Percentiles rank a stretch among this genome's conserved stretches.
Conservation (phyloP, 2,113 vertebrate genomes). For the Neopipo cinnamomea region DNA sequence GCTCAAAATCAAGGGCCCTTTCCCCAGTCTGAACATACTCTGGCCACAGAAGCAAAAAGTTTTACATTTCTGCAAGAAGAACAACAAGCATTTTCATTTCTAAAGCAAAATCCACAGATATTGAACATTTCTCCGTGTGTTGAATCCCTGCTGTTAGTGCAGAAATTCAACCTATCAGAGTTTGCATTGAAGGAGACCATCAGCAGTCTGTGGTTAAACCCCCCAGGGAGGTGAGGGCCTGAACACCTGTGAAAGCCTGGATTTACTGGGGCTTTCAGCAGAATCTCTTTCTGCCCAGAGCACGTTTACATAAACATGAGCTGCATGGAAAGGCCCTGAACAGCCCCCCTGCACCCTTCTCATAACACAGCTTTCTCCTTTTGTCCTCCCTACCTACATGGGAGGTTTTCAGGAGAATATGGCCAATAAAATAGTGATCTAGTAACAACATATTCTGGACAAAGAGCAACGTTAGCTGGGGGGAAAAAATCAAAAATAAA, state of each 20-base stretch:
- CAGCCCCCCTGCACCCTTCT: background rate
- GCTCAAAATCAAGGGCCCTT: background rate
- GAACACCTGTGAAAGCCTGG: background rate
- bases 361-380: background rate
- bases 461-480: background rate
- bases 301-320: background rate
- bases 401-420: background rate
- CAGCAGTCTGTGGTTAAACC: background rate
- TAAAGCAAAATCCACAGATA: background rate
- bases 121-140: background rate
- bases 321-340: background rate
- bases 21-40: background rate
- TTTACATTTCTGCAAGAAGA: background rate
- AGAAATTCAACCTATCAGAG: background rate
- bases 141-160: background rate
- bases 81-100: background rate
- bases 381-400: background rate
- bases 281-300: background rate
- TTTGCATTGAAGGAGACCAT: background rate
- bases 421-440: background rate
- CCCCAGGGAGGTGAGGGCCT: background rate
- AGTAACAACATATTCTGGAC: background rate
- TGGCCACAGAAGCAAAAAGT: background rate
- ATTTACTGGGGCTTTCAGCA: background rate
- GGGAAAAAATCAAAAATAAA: background rate